Evolutionary conservation across 1,140 invertebrate genomes (phyloP), one percentile per base, ranked within the genome.

Genomic region (Chrysoperla carnea): DNA sequence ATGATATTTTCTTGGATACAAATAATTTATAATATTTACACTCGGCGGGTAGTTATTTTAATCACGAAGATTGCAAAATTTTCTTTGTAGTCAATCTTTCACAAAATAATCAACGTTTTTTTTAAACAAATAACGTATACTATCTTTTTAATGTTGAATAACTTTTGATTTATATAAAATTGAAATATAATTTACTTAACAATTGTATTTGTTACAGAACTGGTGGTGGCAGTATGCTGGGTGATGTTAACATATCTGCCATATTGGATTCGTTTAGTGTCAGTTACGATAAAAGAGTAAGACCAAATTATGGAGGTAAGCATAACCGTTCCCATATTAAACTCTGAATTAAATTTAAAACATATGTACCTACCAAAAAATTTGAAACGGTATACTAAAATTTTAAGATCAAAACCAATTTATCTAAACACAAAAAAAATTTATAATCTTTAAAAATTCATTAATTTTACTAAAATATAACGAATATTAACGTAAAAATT

Each of bases 271-370:
- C 83, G 50, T 84, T 92, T 64, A 88, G 84, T 62, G 78, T 83
- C 60, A 90, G 84, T 69, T 95, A 95, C 69, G 91, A 95, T 73
- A 94, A 94, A 78, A 78, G 91, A 79, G 84, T 95, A 75, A 84
- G 90, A 71, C 91, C 91, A 58, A 92, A 92, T 68, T 95, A 95
- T 69, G 89, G 90, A 81, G 89, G 89, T 90, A 72, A 81, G 85
- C 81, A 53, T 54, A 8, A n/a, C 6, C 11, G 8, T 23, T 29
- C 6, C 28, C 7, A 13, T 41, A 14, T 41, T 28, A 31, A 12
- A 7, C 29, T 14, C 11, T 12, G 12, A 14, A 13, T 29, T n/a
- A n/a, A n/a, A n/a, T 44, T 45, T 23, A 12, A 4, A 2, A 33
- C 31, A 12, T 2, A 33, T 33, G 4, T 33, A 11, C 8, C 31